Evolutionary conservation across 1,140 invertebrate species (phyloP), one percentile per base, ranked within the genome.

Genomic region (Drosophila murphyi): DNA sequence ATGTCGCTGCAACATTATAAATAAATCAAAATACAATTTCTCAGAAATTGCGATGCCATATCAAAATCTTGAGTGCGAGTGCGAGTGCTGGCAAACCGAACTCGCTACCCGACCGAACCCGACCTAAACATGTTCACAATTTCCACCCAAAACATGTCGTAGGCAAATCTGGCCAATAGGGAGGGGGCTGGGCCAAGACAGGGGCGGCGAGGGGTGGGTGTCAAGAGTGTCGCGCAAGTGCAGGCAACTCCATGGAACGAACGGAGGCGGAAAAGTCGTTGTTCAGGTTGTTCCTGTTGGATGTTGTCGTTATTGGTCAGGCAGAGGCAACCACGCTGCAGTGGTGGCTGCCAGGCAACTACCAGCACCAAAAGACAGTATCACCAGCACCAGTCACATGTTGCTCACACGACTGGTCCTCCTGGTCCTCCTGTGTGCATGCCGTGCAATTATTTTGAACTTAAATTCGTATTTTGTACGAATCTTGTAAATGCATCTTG

Each of bases 21-120:
- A 91, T 91, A 91, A 91, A 91, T 91, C 89, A 91, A 91, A 91
- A 91, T 91, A 91, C 89, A 91, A 91, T 91, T 91, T 91, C 89
- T 91, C 73, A 91, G 89, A 91, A 91, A 91, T 89, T 82, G 89
- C 82, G 89, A 91, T 91, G 90, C 76, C 85, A 82, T 91, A 91
- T 91, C 88, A 82, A 88, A 88, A 80, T 88, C 78, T 87, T 77
- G 63, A 77, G 71, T 68, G 70, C 61, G 35, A 69, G 65, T 55
- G 51, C 34, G 60, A 29, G 28, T 47, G 34, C 20, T n/a, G 6
- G 68, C 51, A 63, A 54, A 73, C 34, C 29, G 29, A 31, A 35
- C 29, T 20, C 8, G 7, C 20, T 20, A 64, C 50, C 60, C 59
- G 65, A 78, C 60, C 59, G 65, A 78, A 68, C 72, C 65, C 37